A percentile compares a stretch with the other conserved stretches of the same genome.
Evolutionary conservation across 2,888 invertebrate species (phyloP).

Genomic region (Xestia xanthographa): DNA sequence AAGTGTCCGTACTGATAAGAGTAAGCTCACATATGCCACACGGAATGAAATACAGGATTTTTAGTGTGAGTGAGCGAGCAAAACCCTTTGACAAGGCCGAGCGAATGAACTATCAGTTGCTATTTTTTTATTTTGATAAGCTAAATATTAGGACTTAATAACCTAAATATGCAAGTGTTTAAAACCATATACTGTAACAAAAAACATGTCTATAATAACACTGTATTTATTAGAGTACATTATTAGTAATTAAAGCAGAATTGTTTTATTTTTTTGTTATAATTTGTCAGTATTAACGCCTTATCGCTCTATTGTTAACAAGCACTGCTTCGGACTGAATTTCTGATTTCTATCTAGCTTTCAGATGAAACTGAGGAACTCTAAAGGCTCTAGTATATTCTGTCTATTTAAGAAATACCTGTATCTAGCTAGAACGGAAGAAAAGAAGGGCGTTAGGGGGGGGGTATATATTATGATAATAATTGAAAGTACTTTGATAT

Average conservation of each 20-base stretch:
- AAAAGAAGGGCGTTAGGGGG: slow-evolving; percentile 24
- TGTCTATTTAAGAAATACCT: slow-evolving; percentile 19
- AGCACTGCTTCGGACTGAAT: slow-evolving; percentile 68
- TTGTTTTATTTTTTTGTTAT: not conserved
- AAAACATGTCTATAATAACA: not conserved
- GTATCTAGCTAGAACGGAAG: slow-evolving; percentile 56
- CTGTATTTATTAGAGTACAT: slow-evolving; percentile 10
- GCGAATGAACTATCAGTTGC: not conserved
- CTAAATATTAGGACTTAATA: not conserved
- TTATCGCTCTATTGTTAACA: slow-evolving; percentile 57
- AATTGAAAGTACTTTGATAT: slow-evolving; percentile 21
- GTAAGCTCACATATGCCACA: not conserved
- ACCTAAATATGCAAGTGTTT: slow-evolving; percentile 11
- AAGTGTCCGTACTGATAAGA: not conserved
- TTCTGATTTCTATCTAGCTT: slow-evolving; percentile 33
- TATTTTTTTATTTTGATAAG: not conserved
- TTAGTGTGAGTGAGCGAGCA: not conserved
- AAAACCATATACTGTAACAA: slow-evolving; percentile 2
- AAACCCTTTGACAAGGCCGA: not conserved
- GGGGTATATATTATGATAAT: not conserved
- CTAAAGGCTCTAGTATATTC: not conserved
- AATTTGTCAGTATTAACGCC: slow-evolving; percentile 51
- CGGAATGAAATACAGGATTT: not conserved
- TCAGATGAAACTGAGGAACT: not conserved
- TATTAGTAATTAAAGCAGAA: slow-evolving; percentile 12